Conservation (phyloP, 2,113 vertebrate species). For the Sceloporus tristichus region DNA sequence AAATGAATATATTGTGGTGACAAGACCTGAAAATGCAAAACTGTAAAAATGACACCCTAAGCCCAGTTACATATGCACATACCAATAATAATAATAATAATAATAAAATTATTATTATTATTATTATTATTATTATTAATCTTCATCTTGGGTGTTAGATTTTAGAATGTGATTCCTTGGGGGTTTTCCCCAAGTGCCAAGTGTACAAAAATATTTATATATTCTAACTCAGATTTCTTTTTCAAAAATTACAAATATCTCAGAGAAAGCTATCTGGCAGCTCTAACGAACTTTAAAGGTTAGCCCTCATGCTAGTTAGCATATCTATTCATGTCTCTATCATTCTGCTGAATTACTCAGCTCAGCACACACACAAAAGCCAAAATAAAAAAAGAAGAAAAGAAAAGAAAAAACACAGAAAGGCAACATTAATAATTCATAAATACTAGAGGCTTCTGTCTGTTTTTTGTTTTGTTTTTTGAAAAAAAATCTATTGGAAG, state of each 20-base stretch:
- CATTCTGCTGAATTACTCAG: slow-evolving; percentile 80
- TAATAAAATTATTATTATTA: no score
- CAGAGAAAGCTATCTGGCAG: slow-evolving; percentile 76
- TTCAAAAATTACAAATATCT: slow-evolving; percentile 73
- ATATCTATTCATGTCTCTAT: slow-evolving; percentile 82
- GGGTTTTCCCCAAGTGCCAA: slow-evolving; percentile 65
- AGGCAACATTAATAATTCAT: slow-evolving; percentile 82
- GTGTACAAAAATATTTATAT: slow-evolving; percentile 78
- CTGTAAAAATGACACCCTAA: slow-evolving; percentile 63
- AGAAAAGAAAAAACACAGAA: slow-evolving; percentile 54
- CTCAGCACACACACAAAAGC: slow-evolving; percentile 76
- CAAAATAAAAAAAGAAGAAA: slow-evolving; percentile 71
- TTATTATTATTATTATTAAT: no score
- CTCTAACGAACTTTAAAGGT: slow-evolving; percentile 82
- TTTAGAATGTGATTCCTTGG: slow-evolving; percentile 55
- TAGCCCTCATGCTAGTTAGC: slow-evolving; percentile 79
- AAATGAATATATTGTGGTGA: slow-evolving; percentile 47
- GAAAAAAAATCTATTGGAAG: slow-evolving; percentile 57
- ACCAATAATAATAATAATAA: no score
- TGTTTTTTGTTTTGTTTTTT: slow-evolving; percentile 56
- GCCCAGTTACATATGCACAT: slow-evolving; percentile 21
- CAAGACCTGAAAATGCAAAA: slow-evolving; percentile 56
- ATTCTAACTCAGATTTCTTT: slow-evolving; percentile 63
- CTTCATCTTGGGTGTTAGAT: slow-evolving; percentile 18
- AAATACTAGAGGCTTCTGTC: slow-evolving; percentile 73